Percentiles rank a stretch among this genome's conserved stretches.
phyloP scores from a whole-genome alignment of 2,797 vertebrate species.

The Staurois parvus region DNA sequence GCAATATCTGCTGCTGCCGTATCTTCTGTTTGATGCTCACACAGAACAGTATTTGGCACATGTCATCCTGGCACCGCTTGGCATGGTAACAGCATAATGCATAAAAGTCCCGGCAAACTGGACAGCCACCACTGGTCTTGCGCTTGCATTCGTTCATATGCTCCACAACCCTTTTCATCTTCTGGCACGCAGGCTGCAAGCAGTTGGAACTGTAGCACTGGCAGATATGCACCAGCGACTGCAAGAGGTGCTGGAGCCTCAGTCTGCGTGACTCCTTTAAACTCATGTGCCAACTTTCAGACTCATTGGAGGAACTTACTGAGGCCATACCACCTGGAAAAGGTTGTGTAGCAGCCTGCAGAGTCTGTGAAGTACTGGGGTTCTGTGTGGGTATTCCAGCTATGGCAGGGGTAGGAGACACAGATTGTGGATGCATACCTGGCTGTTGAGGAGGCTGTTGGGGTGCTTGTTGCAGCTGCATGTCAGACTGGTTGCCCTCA shows the following conservation, averaged over 20 bases:
- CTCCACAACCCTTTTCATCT: slow-evolving; percentile 98
- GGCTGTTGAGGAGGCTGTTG: too few species aligned
- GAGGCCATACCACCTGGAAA: slow-evolving; percentile 85
- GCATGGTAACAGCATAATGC: slow-evolving; percentile 76
- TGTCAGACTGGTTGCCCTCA: too few species aligned
- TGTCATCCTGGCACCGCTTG: slow-evolving; percentile 99
- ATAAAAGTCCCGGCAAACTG: too few species aligned
- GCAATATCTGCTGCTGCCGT: too few species aligned
- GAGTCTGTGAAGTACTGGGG: too few species aligned
- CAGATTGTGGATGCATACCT: too few species aligned
- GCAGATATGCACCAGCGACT: slow-evolving; percentile 96
- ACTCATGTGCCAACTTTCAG: slow-evolving; percentile 85
- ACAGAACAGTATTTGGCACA: slow-evolving; percentile 94
- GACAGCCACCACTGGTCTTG: slow-evolving; percentile 91
- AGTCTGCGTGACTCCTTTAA: slow-evolving; percentile 94
- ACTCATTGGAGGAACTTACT: slow-evolving; percentile 68
- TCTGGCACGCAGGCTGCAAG: slow-evolving; percentile 96
- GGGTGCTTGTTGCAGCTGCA: too few species aligned
- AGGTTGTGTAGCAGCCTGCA: too few species aligned
- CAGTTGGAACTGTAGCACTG: slow-evolving; percentile 99
- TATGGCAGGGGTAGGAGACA: slow-evolving; percentile 41
- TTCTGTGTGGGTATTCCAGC: too few species aligned
- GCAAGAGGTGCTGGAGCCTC: slow-evolving; percentile 98
- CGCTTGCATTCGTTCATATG: slow-evolving; percentile 98
- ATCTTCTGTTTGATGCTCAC: slow-evolving; percentile 96